phyloP scores from a whole-genome alignment of 2,888 invertebrate species.

The Labia minor region DNA sequence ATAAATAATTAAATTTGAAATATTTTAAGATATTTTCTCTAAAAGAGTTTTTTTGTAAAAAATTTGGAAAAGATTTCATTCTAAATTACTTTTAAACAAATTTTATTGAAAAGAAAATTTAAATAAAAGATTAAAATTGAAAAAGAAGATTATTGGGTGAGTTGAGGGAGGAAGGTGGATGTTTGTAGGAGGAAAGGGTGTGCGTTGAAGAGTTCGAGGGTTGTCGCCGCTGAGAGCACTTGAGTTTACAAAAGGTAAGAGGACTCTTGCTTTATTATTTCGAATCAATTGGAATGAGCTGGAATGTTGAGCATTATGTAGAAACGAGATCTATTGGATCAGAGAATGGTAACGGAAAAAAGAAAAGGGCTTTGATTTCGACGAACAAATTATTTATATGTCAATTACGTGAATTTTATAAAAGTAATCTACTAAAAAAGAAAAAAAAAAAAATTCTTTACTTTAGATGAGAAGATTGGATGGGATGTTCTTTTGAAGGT shows the following conservation, averaged over 20 bases:
- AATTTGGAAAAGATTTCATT: too few relatives aligned
- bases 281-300: not conserved
- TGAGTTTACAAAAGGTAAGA: not conserved
- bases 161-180: too few relatives aligned
- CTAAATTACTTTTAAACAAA: too few relatives aligned
- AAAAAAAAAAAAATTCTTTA: not conserved
- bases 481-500: not conserved
- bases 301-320: not conserved
- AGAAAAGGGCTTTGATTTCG: too few relatives aligned
- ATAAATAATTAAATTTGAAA: too few relatives aligned
- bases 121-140: not conserved
- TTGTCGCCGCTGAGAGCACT: not conserved
- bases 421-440: too few relatives aligned
- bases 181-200: not conserved
- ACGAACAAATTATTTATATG: too few relatives aligned
- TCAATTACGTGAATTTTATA: too few relatives aligned
- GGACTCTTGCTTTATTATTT: slow-evolving; percentile 6
- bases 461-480: not conserved
- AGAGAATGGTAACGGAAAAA: too few relatives aligned
- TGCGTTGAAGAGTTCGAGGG: too few relatives aligned
- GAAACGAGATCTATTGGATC: not conserved
- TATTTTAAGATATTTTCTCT: too few relatives aligned
- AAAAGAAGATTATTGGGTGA: not conserved
- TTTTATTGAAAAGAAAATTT: not conserved
- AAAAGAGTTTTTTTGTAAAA: too few relatives aligned